These are phyloP conservation scores for Gymnocephalus cernua DNA, from an alignment of 2,113 vertebrate species.

Conservation along the genomic window DNA sequence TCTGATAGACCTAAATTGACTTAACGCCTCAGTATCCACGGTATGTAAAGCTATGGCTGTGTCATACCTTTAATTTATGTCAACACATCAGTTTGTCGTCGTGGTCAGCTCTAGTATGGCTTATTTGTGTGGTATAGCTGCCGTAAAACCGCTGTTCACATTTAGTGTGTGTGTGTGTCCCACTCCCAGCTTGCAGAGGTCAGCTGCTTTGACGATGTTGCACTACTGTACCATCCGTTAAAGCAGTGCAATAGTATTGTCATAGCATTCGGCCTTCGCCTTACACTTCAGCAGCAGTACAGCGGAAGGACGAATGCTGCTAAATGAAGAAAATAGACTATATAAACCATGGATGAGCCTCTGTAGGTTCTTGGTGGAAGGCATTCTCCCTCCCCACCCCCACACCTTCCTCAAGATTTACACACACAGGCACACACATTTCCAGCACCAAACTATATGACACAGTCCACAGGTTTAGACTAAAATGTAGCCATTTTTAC, in stretches of 20 bases:
- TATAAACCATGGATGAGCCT: neutral
- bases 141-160: neutral
- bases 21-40: neutral
- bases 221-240: constrained; percentile 94
- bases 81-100: neutral
- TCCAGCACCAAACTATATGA: constrained; percentile 20
- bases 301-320: neutral
- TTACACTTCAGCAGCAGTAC: constrained; percentile 11
- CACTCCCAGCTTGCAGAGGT: constrained; percentile 82
- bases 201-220: constrained; percentile 95
- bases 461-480: constrained; percentile 13
- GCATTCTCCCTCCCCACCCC: neutral
- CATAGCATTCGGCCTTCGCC: constrained; percentile 93
- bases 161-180: constrained; percentile 21
- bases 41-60: neutral
- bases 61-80: neutral
- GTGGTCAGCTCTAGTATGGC: neutral
- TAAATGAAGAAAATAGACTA: neutral
- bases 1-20: neutral
- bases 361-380: constrained; percentile 9
- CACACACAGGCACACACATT: neutral
- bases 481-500: constrained; percentile 9
- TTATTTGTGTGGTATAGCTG: constrained; percentile 14
- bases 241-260: constrained; percentile 99
- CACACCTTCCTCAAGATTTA: neutral